Percentiles rank a stretch among this genome's conserved stretches.
These are phyloP conservation scores for Notarius lentiginosus DNA, from an alignment of 2,113 vertebrate genomes.

Conservation along the genomic window DNA sequence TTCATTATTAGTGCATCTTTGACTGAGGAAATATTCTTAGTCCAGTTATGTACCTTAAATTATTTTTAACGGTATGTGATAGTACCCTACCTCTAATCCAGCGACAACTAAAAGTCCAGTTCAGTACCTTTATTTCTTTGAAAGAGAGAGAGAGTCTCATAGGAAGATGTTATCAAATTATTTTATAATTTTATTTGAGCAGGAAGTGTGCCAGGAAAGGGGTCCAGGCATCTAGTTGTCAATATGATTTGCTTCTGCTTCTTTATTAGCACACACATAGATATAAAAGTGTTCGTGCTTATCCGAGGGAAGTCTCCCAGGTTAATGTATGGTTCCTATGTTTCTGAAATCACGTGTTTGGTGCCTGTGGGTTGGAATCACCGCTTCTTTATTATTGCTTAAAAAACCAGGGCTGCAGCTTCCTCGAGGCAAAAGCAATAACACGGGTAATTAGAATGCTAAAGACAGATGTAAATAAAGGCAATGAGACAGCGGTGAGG, in stretches of 20 bases:
- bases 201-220: background rate
- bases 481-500: slow-evolving; percentile 94
- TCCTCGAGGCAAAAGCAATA: slow-evolving; percentile 99
- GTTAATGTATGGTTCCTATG: slow-evolving; percentile 38
- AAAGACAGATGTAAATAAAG: slow-evolving; percentile 99
- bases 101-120: background rate
- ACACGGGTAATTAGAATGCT: slow-evolving; percentile 99
- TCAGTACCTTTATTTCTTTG: background rate
- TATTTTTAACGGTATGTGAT: background rate
- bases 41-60: background rate
- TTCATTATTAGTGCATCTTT: background rate
- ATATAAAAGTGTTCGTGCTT: background rate
- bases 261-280: background rate
- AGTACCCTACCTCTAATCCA: background rate
- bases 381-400: slow-evolving; percentile 84
- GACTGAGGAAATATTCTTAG: background rate
- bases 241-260: background rate
- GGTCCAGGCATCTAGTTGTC: background rate
- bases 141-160: background rate
- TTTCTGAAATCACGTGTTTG: slow-evolving; percentile 50
- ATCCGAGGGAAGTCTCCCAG: background rate
- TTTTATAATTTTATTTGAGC: background rate
- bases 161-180: background rate
- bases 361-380: slow-evolving; percentile 68
- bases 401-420: slow-evolving; percentile 81